These are phyloP conservation scores for Orycteropus afer DNA, from an alignment of 2,113 vertebrate genomes.

Conservation along the genomic window DNA sequence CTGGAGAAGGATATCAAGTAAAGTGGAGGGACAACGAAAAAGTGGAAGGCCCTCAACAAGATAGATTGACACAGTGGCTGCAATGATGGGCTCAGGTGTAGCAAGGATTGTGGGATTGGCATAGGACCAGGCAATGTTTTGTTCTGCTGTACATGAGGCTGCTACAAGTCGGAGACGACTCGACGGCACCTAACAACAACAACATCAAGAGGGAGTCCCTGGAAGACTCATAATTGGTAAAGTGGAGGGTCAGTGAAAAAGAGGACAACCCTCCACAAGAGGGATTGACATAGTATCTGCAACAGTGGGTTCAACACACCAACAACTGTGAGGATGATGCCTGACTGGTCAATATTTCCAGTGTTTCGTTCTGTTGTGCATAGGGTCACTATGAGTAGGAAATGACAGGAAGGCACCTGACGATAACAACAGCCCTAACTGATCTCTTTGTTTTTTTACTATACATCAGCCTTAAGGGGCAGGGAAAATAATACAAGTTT, in stretches of 20 bases:
- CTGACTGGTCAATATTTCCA: not conserved
- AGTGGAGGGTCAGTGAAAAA: not conserved
- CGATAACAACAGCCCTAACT: not conserved
- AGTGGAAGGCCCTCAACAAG: too few species aligned
- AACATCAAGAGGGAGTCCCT: not conserved
- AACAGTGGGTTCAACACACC: not conserved
- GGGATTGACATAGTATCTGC: too few species aligned
- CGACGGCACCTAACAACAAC: too few species aligned
- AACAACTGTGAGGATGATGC: not conserved
- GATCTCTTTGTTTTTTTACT: not conserved
- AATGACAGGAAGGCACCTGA: not conserved
- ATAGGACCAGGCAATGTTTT: too few species aligned
- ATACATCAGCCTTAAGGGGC: not conserved
- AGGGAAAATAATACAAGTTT: not conserved
- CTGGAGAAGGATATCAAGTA: too few species aligned
- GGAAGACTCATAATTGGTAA: not conserved
- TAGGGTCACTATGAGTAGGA: not conserved
- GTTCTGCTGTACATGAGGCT: too few species aligned
- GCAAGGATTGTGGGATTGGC: too few species aligned
- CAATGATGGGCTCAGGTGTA: too few species aligned
- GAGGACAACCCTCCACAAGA: not conserved
- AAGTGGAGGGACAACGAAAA: too few species aligned
- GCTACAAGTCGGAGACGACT: too few species aligned
- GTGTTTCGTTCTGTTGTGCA: not conserved
- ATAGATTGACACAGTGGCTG: too few species aligned